Evolutionary conservation across 2,888 invertebrate genomes (phyloP), one percentile per base, ranked within the genome.

Genomic region (Criorhina ranunculi): DNA sequence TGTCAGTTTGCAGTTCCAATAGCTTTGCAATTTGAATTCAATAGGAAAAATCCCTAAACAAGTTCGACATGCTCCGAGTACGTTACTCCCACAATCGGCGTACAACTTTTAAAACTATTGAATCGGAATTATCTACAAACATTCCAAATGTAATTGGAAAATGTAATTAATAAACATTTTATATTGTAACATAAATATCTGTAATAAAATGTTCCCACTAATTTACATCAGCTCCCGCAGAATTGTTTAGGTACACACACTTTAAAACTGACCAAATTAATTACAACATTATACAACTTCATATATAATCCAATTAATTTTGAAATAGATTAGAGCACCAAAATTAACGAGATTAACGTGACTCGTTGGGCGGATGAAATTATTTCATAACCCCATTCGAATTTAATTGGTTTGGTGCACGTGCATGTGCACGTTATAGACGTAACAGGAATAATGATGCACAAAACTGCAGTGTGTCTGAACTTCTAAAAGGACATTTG

Each of bases 91-190:
- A 24, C 24, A n/a, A 40, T 12, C 4, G 12, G 37, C 17, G 2
- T 5, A 46, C 2, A 46, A 11, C 19, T 19, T 24, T 24, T 29
- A 49, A 49, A 49, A n/a, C 29, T 49, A 9, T 46, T 44, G 7
- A 15, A 44, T 11, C 1, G 5, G 5, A 44, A 12, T 19, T 19
- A 44, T 44, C n/a, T 17, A 49, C n/a, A 29, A 19, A 72, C 51
- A 55, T 44, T 55, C 53, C 53, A 31, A 44, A 55, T 53, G 33
- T 33, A 46, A 69, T 69, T 69, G 42, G 35, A 69, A 70, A 62
- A 78, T 78, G 55, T 40, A 70, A 78, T 70, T 62, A 64, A 62
- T 51, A 55, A 44, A 55, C 17, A 55, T 12, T 69, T 17, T 37
- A 7, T 1, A 5, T 31, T 19, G 40, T 4, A 24, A n/a, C 8